phyloP scores from a whole-genome alignment of 2,797 vertebrate genomes.

The Bucorvus abyssinicus region DNA sequence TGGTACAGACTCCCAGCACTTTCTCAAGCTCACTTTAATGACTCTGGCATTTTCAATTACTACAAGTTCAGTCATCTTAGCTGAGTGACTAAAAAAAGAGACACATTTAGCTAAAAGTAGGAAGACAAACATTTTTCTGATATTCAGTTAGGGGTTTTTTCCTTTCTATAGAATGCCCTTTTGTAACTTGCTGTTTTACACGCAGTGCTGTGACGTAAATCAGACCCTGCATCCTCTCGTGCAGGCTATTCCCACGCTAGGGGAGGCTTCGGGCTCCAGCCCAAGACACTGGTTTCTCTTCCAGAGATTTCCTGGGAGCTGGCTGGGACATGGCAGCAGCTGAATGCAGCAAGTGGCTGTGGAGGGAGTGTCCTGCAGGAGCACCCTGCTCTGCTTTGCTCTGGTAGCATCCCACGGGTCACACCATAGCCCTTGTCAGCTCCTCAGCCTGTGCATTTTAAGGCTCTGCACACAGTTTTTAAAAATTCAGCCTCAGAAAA shows the following conservation, averaged over 20 bases:
- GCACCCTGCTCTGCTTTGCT: not conserved
- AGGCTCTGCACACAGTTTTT: not conserved
- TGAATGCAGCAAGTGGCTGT: rapidly evolving
- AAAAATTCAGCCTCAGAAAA: not conserved
- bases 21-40: conserved; percentile 21
- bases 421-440: rapidly evolving
- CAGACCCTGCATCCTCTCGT: conserved; percentile 42
- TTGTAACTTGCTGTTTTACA: conserved; percentile 36
- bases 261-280: not conserved
- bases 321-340: not conserved
- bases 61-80: not conserved
- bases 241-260: conserved; percentile 52
- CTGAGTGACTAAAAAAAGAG: conserved; percentile 20
- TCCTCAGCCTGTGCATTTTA: not conserved
- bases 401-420: rapidly evolving
- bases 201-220: conserved; percentile 41
- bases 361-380: not conserved
- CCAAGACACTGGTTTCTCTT: not conserved
- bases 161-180: conserved; percentile 62
- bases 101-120: conserved; percentile 35
- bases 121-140: conserved; percentile 56
- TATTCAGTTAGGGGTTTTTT: not conserved
- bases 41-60: not conserved
- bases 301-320: not conserved
- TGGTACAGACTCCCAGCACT: not conserved